Conservation (phyloP, 1,140 invertebrate species). For the Cotesia glomerata region DNA sequence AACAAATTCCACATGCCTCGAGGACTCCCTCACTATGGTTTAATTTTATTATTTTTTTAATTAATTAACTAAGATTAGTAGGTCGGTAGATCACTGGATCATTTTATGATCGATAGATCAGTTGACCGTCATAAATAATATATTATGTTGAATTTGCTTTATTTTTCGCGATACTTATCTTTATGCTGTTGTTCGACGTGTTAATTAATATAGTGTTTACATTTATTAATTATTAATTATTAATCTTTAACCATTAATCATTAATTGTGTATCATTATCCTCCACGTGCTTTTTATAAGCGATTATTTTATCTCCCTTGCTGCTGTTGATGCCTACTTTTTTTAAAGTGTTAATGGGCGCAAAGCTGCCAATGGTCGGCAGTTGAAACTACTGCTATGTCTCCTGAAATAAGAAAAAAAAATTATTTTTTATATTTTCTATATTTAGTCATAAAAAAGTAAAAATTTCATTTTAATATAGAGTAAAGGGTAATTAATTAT, state of each 20-base stretch:
- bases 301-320: slow-evolving; percentile 46
- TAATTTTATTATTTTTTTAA: slow-evolving; percentile 25
- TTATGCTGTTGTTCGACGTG: no score
- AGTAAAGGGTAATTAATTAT: no score
- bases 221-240: slow-evolving; percentile 16
- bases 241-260: slow-evolving; percentile 1
- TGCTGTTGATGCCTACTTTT: slow-evolving; percentile 25
- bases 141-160: no score
- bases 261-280: slow-evolving; percentile 13
- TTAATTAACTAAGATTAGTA: neutral
- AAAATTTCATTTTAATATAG: neutral
- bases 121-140: no score
- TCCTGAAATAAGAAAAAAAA: slow-evolving; percentile 45
- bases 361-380: slow-evolving; percentile 54
- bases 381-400: slow-evolving; percentile 60
- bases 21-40: slow-evolving; percentile 51
- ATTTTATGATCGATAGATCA: no score
- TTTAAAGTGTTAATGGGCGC: slow-evolving; percentile 58
- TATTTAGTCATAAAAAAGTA: slow-evolving; percentile 1
- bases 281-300: neutral
- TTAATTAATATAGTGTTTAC: no score
- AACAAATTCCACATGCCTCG: slow-evolving; percentile 66
- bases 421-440: no score
- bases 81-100: no score
- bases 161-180: no score